Evolutionary conservation across 2,113 vertebrate species (phyloP).

Genomic region (Trachemys scripta): DNA sequence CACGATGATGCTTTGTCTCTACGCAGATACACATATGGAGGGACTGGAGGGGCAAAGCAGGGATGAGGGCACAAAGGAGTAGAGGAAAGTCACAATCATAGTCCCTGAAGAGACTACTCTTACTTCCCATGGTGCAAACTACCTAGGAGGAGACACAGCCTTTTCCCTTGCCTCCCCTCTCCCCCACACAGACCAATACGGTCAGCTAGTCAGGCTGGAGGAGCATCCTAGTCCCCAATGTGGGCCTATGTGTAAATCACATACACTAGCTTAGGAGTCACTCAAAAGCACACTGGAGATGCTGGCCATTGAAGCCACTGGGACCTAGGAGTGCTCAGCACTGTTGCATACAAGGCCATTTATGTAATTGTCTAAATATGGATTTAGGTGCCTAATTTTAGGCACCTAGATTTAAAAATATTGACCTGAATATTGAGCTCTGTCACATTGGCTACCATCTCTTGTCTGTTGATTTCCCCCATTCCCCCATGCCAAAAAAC

Average conservation of each 20-base stretch:
- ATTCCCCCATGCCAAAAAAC: not conserved
- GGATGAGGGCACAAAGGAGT: not conserved
- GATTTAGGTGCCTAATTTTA: not conserved
- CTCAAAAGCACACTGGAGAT: not conserved
- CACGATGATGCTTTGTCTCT: not conserved
- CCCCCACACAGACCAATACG: not conserved
- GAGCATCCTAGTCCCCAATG: accelerated
- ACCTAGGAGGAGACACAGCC: not conserved
- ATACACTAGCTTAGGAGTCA: accelerated
- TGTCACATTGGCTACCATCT: not conserved
- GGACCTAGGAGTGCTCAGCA: accelerated
- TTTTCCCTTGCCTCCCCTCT: accelerated
- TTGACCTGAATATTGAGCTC: not conserved
- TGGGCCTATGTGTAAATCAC: not conserved
- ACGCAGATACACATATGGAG: accelerated
- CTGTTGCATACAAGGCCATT: not conserved
- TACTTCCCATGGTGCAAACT: not conserved
- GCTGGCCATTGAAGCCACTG: too few relatives aligned
- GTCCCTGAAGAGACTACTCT: not conserved
- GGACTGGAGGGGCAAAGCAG: not conserved
- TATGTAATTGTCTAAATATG: not conserved
- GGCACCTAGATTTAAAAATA: not conserved
- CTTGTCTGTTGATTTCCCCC: not conserved
- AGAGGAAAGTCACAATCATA: not conserved
- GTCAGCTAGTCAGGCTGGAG: not conserved